Conservation (phyloP, 2,888 invertebrate genomes). For the Sinhomidia bicolor region DNA sequence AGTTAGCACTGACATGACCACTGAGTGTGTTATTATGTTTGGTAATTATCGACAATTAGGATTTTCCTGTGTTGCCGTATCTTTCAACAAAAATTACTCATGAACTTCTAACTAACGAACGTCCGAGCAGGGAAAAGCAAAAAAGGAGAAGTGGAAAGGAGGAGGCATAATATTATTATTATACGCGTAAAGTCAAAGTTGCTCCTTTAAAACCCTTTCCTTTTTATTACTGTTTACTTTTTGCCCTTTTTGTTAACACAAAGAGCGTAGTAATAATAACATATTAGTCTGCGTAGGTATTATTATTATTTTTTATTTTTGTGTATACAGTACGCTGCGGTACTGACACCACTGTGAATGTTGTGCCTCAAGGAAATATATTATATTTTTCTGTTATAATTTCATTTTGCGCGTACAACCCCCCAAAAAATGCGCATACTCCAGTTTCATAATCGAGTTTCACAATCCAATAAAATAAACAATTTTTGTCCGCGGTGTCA, state of each 20-base stretch:
- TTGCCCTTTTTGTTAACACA: not conserved
- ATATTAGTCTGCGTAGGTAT: not conserved
- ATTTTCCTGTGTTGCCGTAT: conserved; percentile 67
- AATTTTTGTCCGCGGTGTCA: conserved; percentile 20
- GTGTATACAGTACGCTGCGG: not conserved
- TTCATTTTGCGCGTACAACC: not conserved
- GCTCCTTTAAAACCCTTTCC: conserved; percentile 9
- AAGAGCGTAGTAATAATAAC: not conserved
- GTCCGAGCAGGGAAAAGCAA: not conserved
- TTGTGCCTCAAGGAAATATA: not conserved
- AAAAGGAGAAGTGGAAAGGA: not conserved
- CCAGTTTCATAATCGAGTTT: conserved; percentile 50
- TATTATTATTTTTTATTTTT: no score
- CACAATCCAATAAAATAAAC: conserved; percentile 58
- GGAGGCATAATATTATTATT: no score
- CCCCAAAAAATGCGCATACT: not conserved
- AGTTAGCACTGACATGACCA: conserved; percentile 73
- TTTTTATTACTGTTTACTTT: conserved; percentile 38
- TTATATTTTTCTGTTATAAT: conserved; percentile 1
- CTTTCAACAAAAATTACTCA: conserved; percentile 64
- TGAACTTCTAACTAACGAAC: conserved; percentile 41
- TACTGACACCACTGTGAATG: not conserved
- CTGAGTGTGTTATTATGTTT: conserved; percentile 70
- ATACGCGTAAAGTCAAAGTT: not conserved
- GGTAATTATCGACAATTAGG: conserved; percentile 72